A percentile compares a stretch with the other conserved stretches of the same genome.
These are phyloP conservation scores for Paraplagusia blochii DNA, from an alignment of 2,113 vertebrate species.

Conservation along the genomic window DNA sequence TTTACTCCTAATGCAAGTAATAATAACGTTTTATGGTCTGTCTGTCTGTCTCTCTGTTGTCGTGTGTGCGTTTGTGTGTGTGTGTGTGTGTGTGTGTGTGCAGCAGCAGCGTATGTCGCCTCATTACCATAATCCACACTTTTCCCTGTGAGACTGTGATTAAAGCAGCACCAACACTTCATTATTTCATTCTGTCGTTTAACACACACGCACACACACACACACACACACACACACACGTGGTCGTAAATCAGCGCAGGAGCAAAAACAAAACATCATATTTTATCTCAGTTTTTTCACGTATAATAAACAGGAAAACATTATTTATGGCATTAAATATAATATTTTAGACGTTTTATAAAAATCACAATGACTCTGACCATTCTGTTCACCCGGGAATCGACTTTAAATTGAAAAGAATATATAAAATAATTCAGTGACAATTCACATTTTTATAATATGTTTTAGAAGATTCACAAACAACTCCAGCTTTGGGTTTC, in stretches of 20 bases:
- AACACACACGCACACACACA: too few species aligned
- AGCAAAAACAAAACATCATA: neutral
- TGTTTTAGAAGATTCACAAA: too few species aligned
- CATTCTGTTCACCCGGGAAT: too few species aligned
- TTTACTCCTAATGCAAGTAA: too few species aligned
- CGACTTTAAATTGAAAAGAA: too few species aligned
- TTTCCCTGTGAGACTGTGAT: slow-evolving; percentile 92
- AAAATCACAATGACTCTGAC: too few species aligned
- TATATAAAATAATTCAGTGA: too few species aligned
- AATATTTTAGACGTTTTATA: neutral
- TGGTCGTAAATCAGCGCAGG: neutral
- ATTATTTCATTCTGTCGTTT: slow-evolving; percentile 76
- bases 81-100: neutral
- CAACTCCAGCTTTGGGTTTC: too few species aligned
- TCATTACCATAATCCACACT: slow-evolving; percentile 97
- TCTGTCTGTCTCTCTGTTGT: too few species aligned
- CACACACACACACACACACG: neutral
- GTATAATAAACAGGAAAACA: neutral
- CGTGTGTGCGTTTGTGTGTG: neutral
- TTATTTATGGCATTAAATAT: neutral
- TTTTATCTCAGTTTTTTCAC: too few species aligned
- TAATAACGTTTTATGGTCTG: too few species aligned
- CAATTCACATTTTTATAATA: too few species aligned
- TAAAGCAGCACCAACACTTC: slow-evolving; percentile 90
- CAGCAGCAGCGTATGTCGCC: slow-evolving; percentile 76